These are phyloP conservation scores for Pelagia noctiluca DNA, from an alignment of 30 jellyfish, hydroid and myxozoan species.

Conservation along the genomic window DNA sequence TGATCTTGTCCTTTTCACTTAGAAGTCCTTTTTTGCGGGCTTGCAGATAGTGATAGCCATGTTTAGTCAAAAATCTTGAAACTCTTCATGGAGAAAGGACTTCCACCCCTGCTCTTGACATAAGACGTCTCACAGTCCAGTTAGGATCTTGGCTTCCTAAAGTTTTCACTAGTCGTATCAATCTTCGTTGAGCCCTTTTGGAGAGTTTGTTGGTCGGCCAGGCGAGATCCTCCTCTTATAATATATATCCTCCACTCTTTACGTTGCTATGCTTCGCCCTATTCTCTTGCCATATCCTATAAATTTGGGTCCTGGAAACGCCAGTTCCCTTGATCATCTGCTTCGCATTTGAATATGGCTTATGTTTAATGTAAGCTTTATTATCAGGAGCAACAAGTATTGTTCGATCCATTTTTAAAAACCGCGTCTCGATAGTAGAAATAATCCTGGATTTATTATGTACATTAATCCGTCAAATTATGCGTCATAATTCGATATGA, in stretches of 20 bases:
- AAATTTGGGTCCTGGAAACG: slow-evolving; percentile 6
- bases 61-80: slow-evolving; percentile 21
- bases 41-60: slow-evolving; percentile 55
- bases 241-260: neutral
- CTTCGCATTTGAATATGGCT: neutral
- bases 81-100: slow-evolving; percentile 17
- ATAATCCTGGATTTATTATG: neutral
- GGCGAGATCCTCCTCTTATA: neutral
- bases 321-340: slow-evolving; percentile 1
- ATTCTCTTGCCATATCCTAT: slow-evolving; percentile 1
- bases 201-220: slow-evolving; percentile 42
- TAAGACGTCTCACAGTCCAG: slow-evolving; percentile 44
- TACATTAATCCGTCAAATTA: neutral
- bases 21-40: slow-evolving; percentile 59
- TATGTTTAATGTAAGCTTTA: neutral
- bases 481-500: neutral
- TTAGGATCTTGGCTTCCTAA: slow-evolving; percentile 17
- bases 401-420: neutral
- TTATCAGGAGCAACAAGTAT: neutral
- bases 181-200: slow-evolving; percentile 25
- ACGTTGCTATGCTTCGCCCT: neutral
- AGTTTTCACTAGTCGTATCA: neutral
- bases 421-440: slow-evolving; percentile 4
- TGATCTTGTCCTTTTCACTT: slow-evolving; percentile 35
- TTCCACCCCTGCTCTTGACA: slow-evolving; percentile 26